phyloP scores from a whole-genome alignment of 2,797 vertebrate species.

The Gorsachius magnificus region DNA sequence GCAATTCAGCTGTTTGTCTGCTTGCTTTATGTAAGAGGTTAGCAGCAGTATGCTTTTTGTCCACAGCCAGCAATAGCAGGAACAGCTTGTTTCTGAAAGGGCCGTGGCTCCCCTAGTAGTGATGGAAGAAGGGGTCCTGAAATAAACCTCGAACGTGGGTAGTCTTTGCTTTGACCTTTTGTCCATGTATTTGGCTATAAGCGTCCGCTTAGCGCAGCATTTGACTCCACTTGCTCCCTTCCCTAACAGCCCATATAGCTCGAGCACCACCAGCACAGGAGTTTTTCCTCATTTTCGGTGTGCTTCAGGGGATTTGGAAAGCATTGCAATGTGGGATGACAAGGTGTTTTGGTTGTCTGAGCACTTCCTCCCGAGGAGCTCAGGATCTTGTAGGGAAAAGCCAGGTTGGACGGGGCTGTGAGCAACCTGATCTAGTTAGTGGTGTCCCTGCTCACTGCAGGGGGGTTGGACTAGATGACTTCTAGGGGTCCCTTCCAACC shows the following conservation, averaged over 20 bases:
- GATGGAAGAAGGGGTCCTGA: slow-evolving; percentile 48
- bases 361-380: background rate
- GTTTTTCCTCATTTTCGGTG: accelerated
- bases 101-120: slow-evolving; percentile 28
- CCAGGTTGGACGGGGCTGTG: no score
- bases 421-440: no score
- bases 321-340: accelerated
- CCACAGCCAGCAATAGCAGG: slow-evolving; percentile 67
- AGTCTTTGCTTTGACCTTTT: slow-evolving; percentile 46
- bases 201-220: background rate
- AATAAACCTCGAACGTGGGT: slow-evolving; percentile 25
- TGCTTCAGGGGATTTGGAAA: background rate
- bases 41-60: slow-evolving; percentile 68
- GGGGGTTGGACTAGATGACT: no score
- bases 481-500: no score
- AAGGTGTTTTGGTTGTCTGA: background rate
- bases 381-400: background rate
- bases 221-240: background rate
- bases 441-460: no score
- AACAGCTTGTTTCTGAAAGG: slow-evolving; percentile 61
- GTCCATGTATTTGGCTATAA: background rate
- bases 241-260: background rate
- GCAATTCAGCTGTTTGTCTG: slow-evolving; percentile 64
- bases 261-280: background rate
- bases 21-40: slow-evolving; percentile 65